These are phyloP conservation scores for Oncorhynchus nerka DNA, from an alignment of 2,113 vertebrate species.

Conservation along the genomic window DNA sequence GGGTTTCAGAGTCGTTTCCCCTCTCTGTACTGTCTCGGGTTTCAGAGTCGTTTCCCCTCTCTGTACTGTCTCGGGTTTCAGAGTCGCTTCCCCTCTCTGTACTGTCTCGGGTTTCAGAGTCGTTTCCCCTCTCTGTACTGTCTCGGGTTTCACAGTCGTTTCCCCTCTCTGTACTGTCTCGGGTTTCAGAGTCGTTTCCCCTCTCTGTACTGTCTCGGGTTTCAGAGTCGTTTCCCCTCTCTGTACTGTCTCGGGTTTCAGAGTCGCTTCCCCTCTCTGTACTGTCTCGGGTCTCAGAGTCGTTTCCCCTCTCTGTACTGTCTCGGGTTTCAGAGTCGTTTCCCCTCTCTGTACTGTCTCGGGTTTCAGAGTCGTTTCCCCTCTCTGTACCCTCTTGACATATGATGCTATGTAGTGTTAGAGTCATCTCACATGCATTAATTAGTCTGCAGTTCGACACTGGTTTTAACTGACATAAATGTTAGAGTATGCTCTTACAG, in stretches of 20 bases:
- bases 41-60: background rate
- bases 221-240: background rate
- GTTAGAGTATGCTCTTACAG: background rate
- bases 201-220: background rate
- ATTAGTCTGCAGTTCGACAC: background rate
- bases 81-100: background rate
- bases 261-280: background rate
- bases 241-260: background rate
- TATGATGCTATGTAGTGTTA: background rate
- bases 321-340: background rate
- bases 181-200: background rate
- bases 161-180: background rate
- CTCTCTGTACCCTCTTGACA: background rate
- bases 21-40: background rate
- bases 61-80: background rate
- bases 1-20: background rate
- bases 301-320: background rate
- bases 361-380: background rate
- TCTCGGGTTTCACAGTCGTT: background rate
- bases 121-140: background rate
- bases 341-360: no score
- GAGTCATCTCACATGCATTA: background rate
- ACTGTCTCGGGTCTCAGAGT: no score
- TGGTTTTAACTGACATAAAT: background rate
- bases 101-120: no score